These are phyloP conservation scores for Hyles euphorbiae DNA, from an alignment of 1,140 invertebrate genomes.

Conservation along the genomic window DNA sequence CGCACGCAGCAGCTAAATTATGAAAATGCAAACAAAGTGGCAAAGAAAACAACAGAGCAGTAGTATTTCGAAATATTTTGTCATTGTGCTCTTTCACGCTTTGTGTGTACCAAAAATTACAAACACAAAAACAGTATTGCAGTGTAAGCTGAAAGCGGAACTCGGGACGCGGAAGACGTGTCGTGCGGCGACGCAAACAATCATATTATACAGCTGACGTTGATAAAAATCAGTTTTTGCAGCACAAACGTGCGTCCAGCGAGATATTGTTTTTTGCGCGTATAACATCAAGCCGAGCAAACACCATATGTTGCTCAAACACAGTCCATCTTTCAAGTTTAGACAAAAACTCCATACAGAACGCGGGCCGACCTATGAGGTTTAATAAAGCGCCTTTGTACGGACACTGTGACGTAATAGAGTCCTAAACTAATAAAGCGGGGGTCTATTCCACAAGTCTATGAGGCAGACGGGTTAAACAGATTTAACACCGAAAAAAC, in stretches of 20 bases:
- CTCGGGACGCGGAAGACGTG: slow-evolving; percentile 1
- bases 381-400: slow-evolving; percentile 53
- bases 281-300: slow-evolving; percentile 31
- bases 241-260: slow-evolving; percentile 14
- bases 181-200: slow-evolving; percentile 14
- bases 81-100: slow-evolving; percentile 3
- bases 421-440: slow-evolving; percentile 66
- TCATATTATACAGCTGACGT: slow-evolving; percentile 22
- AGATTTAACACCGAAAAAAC: slow-evolving; percentile 50
- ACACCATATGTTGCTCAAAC: slow-evolving; percentile 39
- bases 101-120: slow-evolving; percentile 1
- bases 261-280: slow-evolving; percentile 29
- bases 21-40: slow-evolving; percentile 5
- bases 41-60: neutral
- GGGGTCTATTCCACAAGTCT: slow-evolving; percentile 38
- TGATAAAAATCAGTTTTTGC: slow-evolving; percentile 37
- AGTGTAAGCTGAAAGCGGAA: too few species aligned
- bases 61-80: too few species aligned
- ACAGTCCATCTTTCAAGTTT: slow-evolving; percentile 7
- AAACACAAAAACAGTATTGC: too few species aligned
- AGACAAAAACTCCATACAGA: neutral
- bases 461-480: slow-evolving; percentile 45
- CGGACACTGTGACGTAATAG: slow-evolving; percentile 53
- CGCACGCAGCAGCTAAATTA: slow-evolving; percentile 2
- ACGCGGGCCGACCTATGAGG: slow-evolving; percentile 27